phyloP scores from a whole-genome alignment of 2,113 vertebrate species.

The Nyctibius bracteatus region DNA sequence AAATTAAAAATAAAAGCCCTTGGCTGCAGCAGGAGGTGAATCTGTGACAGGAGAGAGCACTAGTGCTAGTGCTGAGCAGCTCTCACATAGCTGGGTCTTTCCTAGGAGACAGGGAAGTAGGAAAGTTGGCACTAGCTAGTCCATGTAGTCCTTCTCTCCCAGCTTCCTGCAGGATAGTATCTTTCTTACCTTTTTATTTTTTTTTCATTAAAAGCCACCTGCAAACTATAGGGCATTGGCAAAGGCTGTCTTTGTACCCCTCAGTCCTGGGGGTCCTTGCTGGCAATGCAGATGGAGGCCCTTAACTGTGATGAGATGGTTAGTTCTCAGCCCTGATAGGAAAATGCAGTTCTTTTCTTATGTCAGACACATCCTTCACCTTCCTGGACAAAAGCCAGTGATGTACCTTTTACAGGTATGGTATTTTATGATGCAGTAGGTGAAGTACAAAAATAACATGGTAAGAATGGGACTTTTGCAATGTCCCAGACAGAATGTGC shows the following conservation, averaged over 20 bases:
- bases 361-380: not conserved
- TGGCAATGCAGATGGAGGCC: not conserved
- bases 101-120: not conserved
- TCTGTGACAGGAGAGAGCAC: not conserved
- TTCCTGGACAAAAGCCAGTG: not conserved
- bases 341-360: not conserved
- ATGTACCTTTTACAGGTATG: not conserved
- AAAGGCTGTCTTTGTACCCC: not conserved
- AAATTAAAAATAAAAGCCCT: not conserved
- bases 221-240: not conserved
- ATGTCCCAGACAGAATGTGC: not conserved
- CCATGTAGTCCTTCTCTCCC: not conserved
- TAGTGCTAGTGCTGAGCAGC: not conserved
- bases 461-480: not conserved
- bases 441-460: not conserved
- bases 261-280: not conserved
- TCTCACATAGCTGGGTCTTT: not conserved
- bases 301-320: not conserved
- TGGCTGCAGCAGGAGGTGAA: not conserved
- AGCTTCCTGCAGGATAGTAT: not conserved
- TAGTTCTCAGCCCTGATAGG: not conserved
- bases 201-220: not conserved
- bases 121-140: not conserved
- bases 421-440: not conserved
- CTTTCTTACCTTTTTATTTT: too few species aligned